A percentile compares a stretch with the other conserved stretches of the same genome.
Evolutionary conservation across 1,140 invertebrate genomes (phyloP).

Genomic region (Penaeus japonicus): DNA sequence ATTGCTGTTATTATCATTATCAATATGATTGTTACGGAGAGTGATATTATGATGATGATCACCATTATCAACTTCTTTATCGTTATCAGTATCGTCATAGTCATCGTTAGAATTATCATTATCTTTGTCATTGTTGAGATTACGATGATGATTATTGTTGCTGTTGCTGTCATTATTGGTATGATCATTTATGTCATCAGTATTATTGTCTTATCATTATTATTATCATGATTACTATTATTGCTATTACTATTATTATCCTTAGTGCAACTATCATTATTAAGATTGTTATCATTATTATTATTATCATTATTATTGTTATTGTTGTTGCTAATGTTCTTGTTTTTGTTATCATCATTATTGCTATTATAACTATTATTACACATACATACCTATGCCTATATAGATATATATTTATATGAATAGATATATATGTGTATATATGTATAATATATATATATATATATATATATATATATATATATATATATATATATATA

Average conservation of each 20-base stretch:
- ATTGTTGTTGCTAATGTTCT: neutral
- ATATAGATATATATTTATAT: too few species aligned
- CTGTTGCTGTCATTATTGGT: neutral
- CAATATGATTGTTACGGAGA: neutral
- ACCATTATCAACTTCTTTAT: too few species aligned
- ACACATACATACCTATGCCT: neutral
- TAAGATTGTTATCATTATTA: neutral
- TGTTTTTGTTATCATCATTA: neutral
- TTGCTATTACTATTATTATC: neutral
- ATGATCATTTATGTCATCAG: neutral
- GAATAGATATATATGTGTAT: neutral
- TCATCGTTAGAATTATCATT: neutral
- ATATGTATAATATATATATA: neutral
- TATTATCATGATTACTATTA: neutral
- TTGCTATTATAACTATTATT: neutral
- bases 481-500: neutral
- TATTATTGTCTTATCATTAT: neutral
- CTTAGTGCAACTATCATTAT: neutral
- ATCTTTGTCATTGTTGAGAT: neutral
- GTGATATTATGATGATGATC: too few species aligned
- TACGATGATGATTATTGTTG: neutral
- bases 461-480: neutral
- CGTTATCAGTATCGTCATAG: too few species aligned
- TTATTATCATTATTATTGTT: neutral
- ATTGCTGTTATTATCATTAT: neutral